Conservation (phyloP, 2,797 vertebrate genomes). For the Cygnus olor region DNA sequence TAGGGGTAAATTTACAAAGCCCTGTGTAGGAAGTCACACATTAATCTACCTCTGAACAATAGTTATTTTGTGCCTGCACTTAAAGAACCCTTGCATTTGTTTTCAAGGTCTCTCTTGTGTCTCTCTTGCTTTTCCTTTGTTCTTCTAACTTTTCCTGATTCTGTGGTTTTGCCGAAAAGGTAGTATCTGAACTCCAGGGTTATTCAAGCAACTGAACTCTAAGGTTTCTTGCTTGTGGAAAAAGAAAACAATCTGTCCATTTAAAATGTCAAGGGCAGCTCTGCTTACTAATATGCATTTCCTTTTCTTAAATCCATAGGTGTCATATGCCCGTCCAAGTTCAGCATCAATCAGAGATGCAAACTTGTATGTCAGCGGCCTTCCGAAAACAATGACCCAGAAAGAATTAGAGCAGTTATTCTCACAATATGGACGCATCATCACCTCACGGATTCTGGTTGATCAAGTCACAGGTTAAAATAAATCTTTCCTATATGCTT, state of each 20-base stretch:
- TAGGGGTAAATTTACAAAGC: constrained; percentile 70
- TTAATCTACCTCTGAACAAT: constrained; percentile 67
- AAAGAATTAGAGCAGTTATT: constrained; percentile 99
- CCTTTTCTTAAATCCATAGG: constrained; percentile 76
- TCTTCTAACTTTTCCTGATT: constrained; percentile 39
- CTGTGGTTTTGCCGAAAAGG: neutral
- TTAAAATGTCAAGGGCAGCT: neutral
- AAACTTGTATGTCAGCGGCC: constrained; percentile 98
- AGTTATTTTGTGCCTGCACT: constrained; percentile 60
- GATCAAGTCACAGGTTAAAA: constrained; percentile 99
- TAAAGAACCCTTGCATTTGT: constrained; percentile 40
- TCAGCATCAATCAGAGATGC: constrained; percentile 99
- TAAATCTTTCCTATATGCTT: neutral
- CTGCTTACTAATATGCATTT: constrained; percentile 4
- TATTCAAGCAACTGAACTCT: neutral
- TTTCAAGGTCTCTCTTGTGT: constrained; percentile 25
- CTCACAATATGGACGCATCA: constrained; percentile 99
- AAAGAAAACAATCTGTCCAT: neutral
- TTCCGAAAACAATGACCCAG: constrained; percentile 99
- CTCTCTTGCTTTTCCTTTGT: constrained; percentile 44
- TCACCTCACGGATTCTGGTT: constrained; percentile 99
- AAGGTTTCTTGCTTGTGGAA: neutral
- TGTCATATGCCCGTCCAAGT: constrained; percentile 98
- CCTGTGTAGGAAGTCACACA: constrained; percentile 38
- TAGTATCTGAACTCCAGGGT: neutral